Conservation (phyloP, 2,888 invertebrate species). For the Escarpia spicata region DNA sequence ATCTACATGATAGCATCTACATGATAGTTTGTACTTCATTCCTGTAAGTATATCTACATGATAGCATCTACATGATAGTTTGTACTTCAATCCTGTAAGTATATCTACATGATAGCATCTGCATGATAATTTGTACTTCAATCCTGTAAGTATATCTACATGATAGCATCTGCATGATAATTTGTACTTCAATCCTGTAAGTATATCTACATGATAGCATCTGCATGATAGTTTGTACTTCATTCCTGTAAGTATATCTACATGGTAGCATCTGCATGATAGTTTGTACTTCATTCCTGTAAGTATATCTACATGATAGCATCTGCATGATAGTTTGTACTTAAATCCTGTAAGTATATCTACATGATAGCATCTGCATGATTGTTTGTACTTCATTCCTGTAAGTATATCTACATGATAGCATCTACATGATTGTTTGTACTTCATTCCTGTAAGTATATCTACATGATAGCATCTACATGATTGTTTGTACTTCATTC, state of each 20-base stretch:
- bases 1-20: too few species aligned
- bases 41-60: too few species aligned
- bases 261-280: conserved; percentile 77
- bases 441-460: conserved; percentile 80
- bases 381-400: conserved; percentile 84
- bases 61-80: too few species aligned
- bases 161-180: too few species aligned
- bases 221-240: too few species aligned
- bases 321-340: conserved; percentile 77
- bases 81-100: background rate
- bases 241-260: conserved; percentile 74
- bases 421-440: conserved; percentile 78
- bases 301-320: too few species aligned
- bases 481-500: conserved; percentile 85
- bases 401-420: conserved; percentile 63
- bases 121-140: too few species aligned
- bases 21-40: background rate
- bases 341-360: conserved; percentile 81
- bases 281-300: conserved; percentile 85
- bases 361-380: conserved; percentile 67
- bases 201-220: too few species aligned
- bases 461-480: conserved; percentile 69
- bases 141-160: background rate
- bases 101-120: too few species aligned
- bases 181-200: too few species aligned